These are phyloP conservation scores for Nannobrachium achirus DNA, from an alignment of 2,113 vertebrate genomes.

Conservation along the genomic window DNA sequence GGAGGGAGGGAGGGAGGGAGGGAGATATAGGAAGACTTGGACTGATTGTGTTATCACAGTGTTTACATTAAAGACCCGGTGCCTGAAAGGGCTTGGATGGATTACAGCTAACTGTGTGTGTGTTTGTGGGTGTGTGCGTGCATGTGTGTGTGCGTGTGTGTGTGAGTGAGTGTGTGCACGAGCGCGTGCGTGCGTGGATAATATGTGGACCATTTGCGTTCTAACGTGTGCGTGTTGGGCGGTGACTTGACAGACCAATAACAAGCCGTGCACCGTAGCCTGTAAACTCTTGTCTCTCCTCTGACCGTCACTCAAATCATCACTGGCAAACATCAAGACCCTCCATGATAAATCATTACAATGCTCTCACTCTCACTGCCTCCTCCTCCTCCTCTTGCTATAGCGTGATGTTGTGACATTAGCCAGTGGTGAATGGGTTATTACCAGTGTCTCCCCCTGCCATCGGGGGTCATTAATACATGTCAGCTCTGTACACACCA, in stretches of 20 bases:
- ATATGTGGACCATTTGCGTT: no score
- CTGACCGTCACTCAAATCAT: conserved; percentile 5
- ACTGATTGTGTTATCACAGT: conserved; percentile 61
- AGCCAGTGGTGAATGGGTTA: conserved; percentile 55
- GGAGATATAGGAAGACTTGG: conserved; percentile 14
- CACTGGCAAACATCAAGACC: conserved; percentile 14
- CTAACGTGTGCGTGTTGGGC: background rate
- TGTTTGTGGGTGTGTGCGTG: conserved; percentile 15
- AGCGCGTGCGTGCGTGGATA: no score
- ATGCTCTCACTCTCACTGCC: background rate
- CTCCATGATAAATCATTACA: no score
- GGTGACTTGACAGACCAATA: conserved; percentile 1
- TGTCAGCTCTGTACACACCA: conserved; percentile 74
- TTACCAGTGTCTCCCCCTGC: conserved; percentile 66
- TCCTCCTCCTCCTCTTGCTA: background rate
- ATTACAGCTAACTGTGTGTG: conserved; percentile 30
- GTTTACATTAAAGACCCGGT: conserved; percentile 59
- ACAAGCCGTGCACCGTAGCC: background rate
- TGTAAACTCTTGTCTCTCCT: background rate
- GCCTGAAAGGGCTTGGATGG: conserved; percentile 37
- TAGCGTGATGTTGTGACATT: background rate
- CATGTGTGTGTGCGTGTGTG: background rate
- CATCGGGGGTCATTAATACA: conserved; percentile 69
- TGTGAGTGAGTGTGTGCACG: background rate
- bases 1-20: conserved; percentile 25